Base-by-base conservation (phyloP, 2,888 invertebrate genomes). In the Eupeodes latifasciatus region DNA sequence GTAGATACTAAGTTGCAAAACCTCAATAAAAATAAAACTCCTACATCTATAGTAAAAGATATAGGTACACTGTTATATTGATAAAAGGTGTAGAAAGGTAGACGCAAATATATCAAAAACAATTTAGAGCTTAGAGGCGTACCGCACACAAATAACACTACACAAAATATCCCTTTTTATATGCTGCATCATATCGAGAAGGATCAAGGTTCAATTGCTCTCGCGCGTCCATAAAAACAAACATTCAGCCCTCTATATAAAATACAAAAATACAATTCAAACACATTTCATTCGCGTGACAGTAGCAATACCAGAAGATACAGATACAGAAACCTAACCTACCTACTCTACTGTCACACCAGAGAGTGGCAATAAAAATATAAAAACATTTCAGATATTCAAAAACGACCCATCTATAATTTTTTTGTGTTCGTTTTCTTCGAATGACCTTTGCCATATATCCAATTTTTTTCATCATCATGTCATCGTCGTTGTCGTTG, bases 181-280 rank as follows among this genome's bases (percentile, higher is more conserved):
- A 64, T 44, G 59, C 34, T 44, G 59, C 34, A 69, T 10, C 51
- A 61, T 71, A 64, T 62, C 44, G 71, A 79, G 9, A 40, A 40
- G 71, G 86, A 86, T 82, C 86, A 82, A 64, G 83, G 83, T 66
- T 87, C 86, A 87, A 87, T 87, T 72, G 83, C 72, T 57, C 76
- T 64, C 76, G 80, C 84, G 74, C 84, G 74, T 61, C 77, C 80
- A 87, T 84, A 84, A 87, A 76, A 84, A 83, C 67, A 87, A 83
- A 81, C 77, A 84, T 76, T 61, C 66, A 75, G 14, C 75, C 61
- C 72, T 72, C 49, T 12, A 75, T 53, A 75, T 5, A 44, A 53
- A 27, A 34, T 27, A n/a, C 67, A 9, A 67, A 51, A 49, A 53
- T n/a, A 14, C 10, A 67, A 67, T 66, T 53, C 16, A 19, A 6